Evolutionary conservation across 2,888 invertebrate species (phyloP).

Genomic region (Epiblema foenella): DNA sequence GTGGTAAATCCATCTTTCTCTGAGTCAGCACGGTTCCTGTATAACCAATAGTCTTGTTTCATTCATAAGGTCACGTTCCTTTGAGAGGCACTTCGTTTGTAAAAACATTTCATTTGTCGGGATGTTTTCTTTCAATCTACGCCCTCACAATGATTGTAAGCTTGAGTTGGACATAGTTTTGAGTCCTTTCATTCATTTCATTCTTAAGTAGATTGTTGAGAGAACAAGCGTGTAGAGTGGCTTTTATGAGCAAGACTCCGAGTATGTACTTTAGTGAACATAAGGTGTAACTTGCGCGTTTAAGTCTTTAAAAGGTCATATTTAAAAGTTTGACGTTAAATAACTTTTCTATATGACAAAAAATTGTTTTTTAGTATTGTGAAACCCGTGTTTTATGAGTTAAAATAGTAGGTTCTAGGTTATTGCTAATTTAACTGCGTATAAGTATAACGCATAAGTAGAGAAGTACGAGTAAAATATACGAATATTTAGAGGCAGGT

Average conservation of each 20-base stretch:
- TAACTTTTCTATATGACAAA: too few species aligned
- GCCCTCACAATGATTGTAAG: slow-evolving; percentile 61
- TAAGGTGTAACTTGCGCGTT: slow-evolving; percentile 27
- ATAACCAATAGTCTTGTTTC: slow-evolving; percentile 59
- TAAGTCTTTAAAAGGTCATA: slow-evolving; percentile 40
- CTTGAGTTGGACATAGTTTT: slow-evolving; percentile 50
- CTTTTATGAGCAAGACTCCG: slow-evolving; percentile 10
- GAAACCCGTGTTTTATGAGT: background rate
- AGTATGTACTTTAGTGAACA: slow-evolving; percentile 2
- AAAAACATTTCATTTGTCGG: slow-evolving; percentile 63
- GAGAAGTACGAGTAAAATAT: too few species aligned
- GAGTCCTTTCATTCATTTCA: slow-evolving; percentile 47
- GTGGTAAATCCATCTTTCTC: slow-evolving; percentile 28
- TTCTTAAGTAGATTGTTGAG: slow-evolving; percentile 31
- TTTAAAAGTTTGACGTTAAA: background rate
- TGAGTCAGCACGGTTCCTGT: slow-evolving; percentile 55
- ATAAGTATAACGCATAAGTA: background rate
- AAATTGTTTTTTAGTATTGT: background rate
- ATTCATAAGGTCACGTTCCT: slow-evolving; percentile 78
- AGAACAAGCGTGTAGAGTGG: slow-evolving; percentile 25
- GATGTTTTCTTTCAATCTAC: slow-evolving; percentile 75
- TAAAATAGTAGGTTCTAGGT: background rate
- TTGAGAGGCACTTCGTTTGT: slow-evolving; percentile 73
- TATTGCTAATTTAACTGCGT: background rate
- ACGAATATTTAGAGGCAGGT: too few species aligned